Evolutionary conservation across 2,888 invertebrate species (phyloP).

Genomic region (Nebria salina): DNA sequence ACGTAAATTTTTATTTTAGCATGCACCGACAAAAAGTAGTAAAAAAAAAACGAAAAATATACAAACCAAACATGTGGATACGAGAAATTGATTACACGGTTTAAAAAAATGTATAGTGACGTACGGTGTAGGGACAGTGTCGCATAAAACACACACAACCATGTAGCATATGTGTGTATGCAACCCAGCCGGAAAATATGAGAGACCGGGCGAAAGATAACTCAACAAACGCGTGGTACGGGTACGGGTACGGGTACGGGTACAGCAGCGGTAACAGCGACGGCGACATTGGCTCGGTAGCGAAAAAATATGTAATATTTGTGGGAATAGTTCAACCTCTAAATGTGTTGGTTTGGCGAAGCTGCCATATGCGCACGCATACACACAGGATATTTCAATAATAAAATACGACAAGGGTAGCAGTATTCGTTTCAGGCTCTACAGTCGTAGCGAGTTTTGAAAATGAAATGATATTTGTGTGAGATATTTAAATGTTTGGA

Average conservation of each 20-base stretch:
- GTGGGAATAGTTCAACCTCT: constrained; percentile 13
- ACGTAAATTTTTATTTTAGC: neutral
- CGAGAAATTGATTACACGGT: constrained; percentile 12
- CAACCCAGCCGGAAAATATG: constrained; percentile 12
- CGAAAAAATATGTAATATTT: constrained; percentile 15
- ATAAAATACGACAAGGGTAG: neutral
- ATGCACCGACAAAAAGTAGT: neutral
- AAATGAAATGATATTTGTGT: constrained; percentile 14
- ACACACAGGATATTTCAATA: neutral
- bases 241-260: neutral
- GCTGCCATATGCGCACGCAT: neutral
- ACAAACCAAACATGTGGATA: constrained; percentile 1
- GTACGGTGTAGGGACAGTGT: neutral
- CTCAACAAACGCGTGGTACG: neutral
- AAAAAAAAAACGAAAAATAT: neutral
- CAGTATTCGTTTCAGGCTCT: neutral
- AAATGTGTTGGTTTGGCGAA: neutral
- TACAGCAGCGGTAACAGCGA: neutral
- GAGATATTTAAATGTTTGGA: constrained; percentile 17
- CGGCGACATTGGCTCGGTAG: neutral
- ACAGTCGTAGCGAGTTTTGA: constrained; percentile 5
- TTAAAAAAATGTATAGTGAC: constrained; percentile 9
- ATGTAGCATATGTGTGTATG: constrained; percentile 11
- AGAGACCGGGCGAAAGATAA: constrained; percentile 9
- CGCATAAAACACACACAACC: constrained; percentile 8